Conservation (phyloP, 2,888 invertebrate species). For the Sclerodermus sp. region DNA sequence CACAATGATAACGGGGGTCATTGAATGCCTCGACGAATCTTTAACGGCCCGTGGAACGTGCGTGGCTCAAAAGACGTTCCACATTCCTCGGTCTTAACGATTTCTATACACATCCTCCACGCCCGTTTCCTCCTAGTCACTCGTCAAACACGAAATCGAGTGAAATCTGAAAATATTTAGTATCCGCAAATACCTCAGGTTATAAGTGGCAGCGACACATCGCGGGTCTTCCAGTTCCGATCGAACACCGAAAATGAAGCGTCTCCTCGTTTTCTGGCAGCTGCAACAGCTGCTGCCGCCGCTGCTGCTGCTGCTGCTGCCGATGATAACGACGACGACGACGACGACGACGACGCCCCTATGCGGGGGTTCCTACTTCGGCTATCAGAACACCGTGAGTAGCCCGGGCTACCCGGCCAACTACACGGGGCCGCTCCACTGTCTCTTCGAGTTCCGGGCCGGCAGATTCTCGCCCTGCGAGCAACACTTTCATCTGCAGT, state of each 20-base stretch:
- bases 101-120: constrained; percentile 46
- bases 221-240: background rate
- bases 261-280: no score
- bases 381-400: constrained; percentile 58
- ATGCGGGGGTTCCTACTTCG: constrained; percentile 58
- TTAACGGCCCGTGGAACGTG: no score
- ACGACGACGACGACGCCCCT: no score
- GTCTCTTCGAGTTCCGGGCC: constrained; percentile 61
- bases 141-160: constrained; percentile 37
- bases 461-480: constrained; percentile 56
- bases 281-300: no score
- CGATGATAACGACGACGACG: no score
- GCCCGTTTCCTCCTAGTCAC: constrained; percentile 37
- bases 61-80: background rate
- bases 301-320: no score
- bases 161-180: constrained; percentile 46
- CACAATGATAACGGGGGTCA: no score
- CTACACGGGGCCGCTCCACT: constrained; percentile 57
- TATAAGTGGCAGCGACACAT: constrained; percentile 15
- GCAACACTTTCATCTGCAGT: constrained; percentile 61
- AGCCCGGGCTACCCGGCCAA: constrained; percentile 62
- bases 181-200: constrained; percentile 32
- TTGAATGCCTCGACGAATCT: no score
- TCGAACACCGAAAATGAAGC: background rate
- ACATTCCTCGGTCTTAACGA: constrained; percentile 20